Evolutionary conservation across 2,888 invertebrate genomes (phyloP).

Genomic region (Lepidochrysops patricia): DNA sequence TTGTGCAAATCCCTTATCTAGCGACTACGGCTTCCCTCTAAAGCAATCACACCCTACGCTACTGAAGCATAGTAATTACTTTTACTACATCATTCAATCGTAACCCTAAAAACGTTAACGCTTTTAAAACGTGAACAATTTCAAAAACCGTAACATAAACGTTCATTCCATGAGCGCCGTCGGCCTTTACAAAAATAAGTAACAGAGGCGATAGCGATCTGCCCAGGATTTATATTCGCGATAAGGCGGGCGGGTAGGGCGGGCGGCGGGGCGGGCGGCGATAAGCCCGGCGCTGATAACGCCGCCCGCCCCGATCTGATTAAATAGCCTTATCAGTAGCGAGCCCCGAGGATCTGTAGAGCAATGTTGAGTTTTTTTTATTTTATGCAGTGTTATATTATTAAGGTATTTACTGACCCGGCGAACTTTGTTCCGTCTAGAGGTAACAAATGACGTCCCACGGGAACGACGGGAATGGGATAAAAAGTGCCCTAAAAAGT

Average conservation of each 20-base stretch:
- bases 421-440: no score
- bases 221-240: slow-evolving; percentile 48
- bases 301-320: slow-evolving; percentile 63
- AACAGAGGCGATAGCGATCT: slow-evolving; percentile 34
- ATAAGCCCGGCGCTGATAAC: slow-evolving; percentile 56
- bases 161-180: slow-evolving; percentile 8
- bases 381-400: not conserved
- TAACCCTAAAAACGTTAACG: no score
- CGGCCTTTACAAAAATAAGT: slow-evolving; percentile 21
- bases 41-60: no score
- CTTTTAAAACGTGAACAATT: not conserved
- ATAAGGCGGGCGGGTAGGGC: slow-evolving; percentile 42
- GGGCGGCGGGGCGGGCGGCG: slow-evolving; percentile 23
- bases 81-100: no score
- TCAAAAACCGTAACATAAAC: not conserved
- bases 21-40: no score
- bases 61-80: no score
- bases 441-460: no score
- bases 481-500: no score
- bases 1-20: no score
- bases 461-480: not conserved
- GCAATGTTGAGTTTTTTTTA: not conserved
- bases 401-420: no score
- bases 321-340: slow-evolving; percentile 61
- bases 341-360: slow-evolving; percentile 38